A percentile compares a stretch with the other conserved stretches of the same genome.
These are phyloP conservation scores for Indicator maculatus DNA, from an alignment of 2,113 vertebrate genomes.

Conservation along the genomic window DNA sequence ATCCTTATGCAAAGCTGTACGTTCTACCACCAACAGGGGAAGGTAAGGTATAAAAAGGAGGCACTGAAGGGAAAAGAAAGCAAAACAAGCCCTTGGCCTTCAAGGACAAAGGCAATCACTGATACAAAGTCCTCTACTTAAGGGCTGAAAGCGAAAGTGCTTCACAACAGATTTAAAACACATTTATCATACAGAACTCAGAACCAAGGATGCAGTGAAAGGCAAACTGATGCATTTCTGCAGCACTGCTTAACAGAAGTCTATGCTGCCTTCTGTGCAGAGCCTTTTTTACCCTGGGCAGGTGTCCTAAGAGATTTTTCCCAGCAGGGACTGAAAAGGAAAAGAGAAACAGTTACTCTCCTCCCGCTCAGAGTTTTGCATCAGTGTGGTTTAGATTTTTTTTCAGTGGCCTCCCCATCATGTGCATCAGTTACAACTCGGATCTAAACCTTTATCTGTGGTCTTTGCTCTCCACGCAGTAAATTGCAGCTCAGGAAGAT, in stretches of 20 bases:
- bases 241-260: neutral
- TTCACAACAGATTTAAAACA: neutral
- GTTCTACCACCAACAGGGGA: neutral
- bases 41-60: neutral
- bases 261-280: accelerated
- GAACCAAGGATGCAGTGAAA: neutral
- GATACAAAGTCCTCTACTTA: neutral
- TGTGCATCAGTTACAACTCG: neutral
- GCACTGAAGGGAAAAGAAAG: neutral
- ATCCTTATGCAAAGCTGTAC: neutral
- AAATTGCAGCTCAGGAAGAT: neutral
- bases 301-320: neutral
- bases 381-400: neutral
- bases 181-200: neutral
- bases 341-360: no score
- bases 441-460: neutral
- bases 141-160: neutral
- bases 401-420: neutral
- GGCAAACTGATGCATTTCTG: neutral
- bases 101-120: neutral
- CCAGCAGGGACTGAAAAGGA: no score
- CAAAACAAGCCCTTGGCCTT: neutral
- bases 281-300: neutral
- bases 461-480: neutral
- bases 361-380: neutral